Base-by-base conservation (phyloP, 1,140 invertebrate genomes). In the Tribolium castaneum region DNA sequence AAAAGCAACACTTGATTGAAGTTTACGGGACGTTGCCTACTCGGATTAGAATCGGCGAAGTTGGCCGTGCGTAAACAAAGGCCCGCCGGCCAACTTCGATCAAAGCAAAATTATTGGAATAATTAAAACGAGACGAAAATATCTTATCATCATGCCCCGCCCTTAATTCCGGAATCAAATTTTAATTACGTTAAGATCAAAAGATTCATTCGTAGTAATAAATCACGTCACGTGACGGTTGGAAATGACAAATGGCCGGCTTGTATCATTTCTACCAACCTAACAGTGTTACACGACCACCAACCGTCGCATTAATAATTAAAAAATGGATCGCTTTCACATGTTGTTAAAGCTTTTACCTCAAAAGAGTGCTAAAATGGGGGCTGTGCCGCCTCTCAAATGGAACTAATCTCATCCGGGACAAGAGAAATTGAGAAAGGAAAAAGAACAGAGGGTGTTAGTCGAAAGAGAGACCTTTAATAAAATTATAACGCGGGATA, bases 361-460 rank as follows among this genome's bases (percentile, higher is more conserved):
- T 59, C 22, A 59, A 59, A 59, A 25, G 54, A 59, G 54, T 30
- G 13, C 14, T 59, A 59, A 13, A 45, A 10, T 25, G 54, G 13
- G 19, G 7, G 30, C 19, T 59, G 54, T 59, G 54, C 54, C 19
- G 13, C 54, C 22, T 59, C 19, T 59, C 54, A 59, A 59, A 59
- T 59, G 16, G 54, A 59, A 59, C 54, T 59, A 59, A 59, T 59
- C 54, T 22, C 54, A 59, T 30, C 19, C 19, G 54, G 54, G 54
- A 30, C 13, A n/a, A n/a, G 54, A n/a, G 10, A 59, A 59, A 59
- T 59, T 30, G 54, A 59, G 22, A 59, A 59, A 59, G 39, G 39
- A 45, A 45, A 45, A 45, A 45, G 39, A 4, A 45, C 39, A 45
- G 39, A 45, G 39, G 39, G 39, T 45, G 39, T 45, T 45, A 45